Conservation (phyloP, 2,113 vertebrate genomes). For the Plecturocebus donacophilus region DNA sequence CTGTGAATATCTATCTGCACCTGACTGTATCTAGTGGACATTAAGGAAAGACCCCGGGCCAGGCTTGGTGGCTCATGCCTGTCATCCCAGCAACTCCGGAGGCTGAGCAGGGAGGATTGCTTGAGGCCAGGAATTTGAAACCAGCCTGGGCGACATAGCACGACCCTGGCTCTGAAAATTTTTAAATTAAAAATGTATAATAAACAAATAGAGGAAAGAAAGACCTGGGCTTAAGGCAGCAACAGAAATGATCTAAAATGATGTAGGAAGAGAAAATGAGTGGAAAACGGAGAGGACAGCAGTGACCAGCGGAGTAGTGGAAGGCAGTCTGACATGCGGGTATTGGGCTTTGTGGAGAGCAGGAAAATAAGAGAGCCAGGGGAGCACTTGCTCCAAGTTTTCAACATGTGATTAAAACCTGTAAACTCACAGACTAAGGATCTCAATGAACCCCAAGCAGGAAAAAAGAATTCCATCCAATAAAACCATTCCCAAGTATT, state of each 20-base stretch:
- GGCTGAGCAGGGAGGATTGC: too few relatives aligned
- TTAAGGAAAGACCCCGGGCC: background rate
- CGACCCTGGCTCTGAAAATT: too few relatives aligned
- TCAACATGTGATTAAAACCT: background rate
- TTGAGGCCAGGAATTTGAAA: too few relatives aligned
- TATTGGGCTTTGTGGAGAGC: rapidly evolving
- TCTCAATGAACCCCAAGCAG: background rate
- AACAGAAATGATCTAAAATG: background rate
- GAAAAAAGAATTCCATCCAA: background rate
- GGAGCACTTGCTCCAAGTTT: background rate
- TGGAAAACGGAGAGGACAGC: background rate
- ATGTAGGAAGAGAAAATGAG: background rate
- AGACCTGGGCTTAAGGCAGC: background rate
- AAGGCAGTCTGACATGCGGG: rapidly evolving
- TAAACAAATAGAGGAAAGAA: too few relatives aligned
- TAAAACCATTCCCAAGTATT: background rate
- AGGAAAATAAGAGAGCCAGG: background rate
- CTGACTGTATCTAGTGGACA: background rate
- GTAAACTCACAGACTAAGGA: background rate
- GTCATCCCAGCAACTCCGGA: too few relatives aligned
- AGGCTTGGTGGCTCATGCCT: too few relatives aligned
- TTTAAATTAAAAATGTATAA: too few relatives aligned
- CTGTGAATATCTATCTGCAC: background rate
- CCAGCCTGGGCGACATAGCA: too few relatives aligned
- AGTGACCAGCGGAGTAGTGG: too few relatives aligned